Evolutionary conservation across 2,113 vertebrate species (phyloP).

Genomic region (Corydoras sp.): DNA sequence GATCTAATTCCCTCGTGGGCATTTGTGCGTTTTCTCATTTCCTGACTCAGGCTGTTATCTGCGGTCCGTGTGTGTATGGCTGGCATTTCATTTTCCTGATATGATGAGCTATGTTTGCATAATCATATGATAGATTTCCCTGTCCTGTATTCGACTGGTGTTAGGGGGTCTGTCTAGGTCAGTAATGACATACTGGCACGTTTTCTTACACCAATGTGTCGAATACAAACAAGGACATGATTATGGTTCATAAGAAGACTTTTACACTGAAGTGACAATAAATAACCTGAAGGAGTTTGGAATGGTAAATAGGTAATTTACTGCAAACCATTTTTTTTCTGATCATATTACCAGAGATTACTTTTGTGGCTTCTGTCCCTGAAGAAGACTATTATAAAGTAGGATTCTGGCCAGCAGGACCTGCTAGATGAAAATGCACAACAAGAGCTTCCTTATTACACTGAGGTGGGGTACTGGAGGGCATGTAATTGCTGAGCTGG

Average conservation of each 20-base stretch:
- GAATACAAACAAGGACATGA: too few relatives aligned
- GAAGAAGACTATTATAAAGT: conserved; percentile 56
- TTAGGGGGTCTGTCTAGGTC: conserved; percentile 1
- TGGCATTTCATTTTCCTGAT: conserved; percentile 67
- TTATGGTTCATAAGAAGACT: background rate
- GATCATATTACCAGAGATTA: conserved; percentile 60
- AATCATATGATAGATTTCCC: conserved; percentile 21
- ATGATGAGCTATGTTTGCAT: conserved; percentile 58
- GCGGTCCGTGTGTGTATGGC: conserved; percentile 21
- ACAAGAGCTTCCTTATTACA: conserved; percentile 48
- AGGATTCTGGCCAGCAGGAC: conserved; percentile 45
- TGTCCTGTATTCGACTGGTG: background rate
- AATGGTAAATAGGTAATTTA: conserved; percentile 21
- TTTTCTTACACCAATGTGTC: too few relatives aligned
- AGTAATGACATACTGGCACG: conserved; percentile 19
- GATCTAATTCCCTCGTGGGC: conserved; percentile 28
- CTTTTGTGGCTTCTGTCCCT: conserved; percentile 54
- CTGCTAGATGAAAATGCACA: conserved; percentile 49
- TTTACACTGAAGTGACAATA: conserved; percentile 8
- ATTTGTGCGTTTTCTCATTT: conserved; percentile 31
- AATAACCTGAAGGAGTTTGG: conserved; percentile 14
- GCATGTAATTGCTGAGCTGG: conserved; percentile 50
- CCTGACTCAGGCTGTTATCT: conserved; percentile 18
- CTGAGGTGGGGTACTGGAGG: conserved; percentile 48
- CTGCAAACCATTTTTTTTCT: conserved; percentile 2